Evolutionary conservation across 2,113 vertebrate genomes (phyloP).

Genomic region (Seriola dumerili): DNA sequence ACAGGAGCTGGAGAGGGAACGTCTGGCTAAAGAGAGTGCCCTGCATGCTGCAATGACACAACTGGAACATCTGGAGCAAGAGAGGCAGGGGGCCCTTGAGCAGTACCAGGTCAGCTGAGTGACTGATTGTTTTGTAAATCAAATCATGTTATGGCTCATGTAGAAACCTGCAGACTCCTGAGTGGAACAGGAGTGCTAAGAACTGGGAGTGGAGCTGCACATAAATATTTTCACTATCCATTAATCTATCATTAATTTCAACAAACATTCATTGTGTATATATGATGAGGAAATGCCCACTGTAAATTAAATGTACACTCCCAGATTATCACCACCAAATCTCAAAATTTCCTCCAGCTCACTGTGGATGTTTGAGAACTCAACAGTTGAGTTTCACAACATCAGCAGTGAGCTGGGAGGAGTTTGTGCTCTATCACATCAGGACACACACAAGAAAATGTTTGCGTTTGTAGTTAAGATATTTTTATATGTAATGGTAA

Average conservation of each 20-base stretch:
- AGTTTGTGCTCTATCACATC: not conserved
- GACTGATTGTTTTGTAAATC: not conserved
- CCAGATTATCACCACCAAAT: not conserved
- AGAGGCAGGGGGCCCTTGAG: constrained; percentile 91
- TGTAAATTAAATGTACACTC: not conserved
- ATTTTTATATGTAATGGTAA: not conserved
- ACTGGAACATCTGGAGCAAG: constrained; percentile 89
- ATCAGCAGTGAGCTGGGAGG: not conserved
- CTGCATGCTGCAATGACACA: constrained; percentile 93
- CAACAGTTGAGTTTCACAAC: not conserved
- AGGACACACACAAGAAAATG: not conserved
- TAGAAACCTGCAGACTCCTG: no score
- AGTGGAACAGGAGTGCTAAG: no score
- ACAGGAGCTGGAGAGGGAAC: constrained; percentile 91
- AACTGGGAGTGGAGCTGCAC: no score
- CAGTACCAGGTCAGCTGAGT: constrained; percentile 90
- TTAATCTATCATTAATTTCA: not conserved
- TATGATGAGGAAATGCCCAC: not conserved
- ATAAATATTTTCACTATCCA: no score
- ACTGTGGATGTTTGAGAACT: no score
- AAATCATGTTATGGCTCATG: not conserved
- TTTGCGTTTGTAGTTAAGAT: not conserved
- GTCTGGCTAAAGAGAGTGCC: constrained; percentile 88
- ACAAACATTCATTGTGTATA: not conserved
- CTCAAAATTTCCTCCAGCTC: not conserved